Evolutionary conservation across 2,113 vertebrate genomes (phyloP), one percentile per base, ranked within the genome.

Genomic region (Elachura formosa): DNA sequence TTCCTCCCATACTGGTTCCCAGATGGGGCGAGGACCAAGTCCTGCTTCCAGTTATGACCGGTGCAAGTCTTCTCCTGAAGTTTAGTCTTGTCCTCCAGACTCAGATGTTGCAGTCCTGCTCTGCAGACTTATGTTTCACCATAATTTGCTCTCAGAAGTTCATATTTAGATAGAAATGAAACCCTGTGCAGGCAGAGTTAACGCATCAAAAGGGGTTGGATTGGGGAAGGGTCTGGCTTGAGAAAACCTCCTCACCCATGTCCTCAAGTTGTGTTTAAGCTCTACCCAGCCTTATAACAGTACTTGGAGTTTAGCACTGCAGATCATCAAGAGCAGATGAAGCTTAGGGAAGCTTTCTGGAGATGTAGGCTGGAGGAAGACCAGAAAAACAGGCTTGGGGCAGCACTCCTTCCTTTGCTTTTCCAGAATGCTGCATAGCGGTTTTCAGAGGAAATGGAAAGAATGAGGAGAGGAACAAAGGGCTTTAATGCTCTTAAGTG

Each of bases 401-500:
- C 68, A 43, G 91, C 0, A 1, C 24, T 94, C 77, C 59, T 46
- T 84, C 58, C 56, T 63, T 34, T 68, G 83, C 72, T 77, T 62
- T 92, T 71, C 93, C 55, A 75, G 89, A n/a, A 48, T 2, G 51
- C 59, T 77, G 75, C 5, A 5, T 45, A 18, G 93, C 0, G 80
- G 80, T 92, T 96, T 95, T 77, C 58, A 81, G 66, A 93, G 95
- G 91, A 94, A 96, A 93, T 92, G 79, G 95, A 92, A 96, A 91
- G 81, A 90, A 95, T 84, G 89, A 93, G 66, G 59, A 84, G 84
- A 72, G 67, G 72, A 95, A 94, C 88, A 95, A 94, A 95, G 48
- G 71, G 51, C 67, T 93, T 91, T 88, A 90, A 77, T 88, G 94
- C 8, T 16, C 71, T 79, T 68, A 85, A 94, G 85, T 83, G 83